A percentile compares a stretch with the other conserved stretches of the same genome.
phyloP scores from a whole-genome alignment of 2,888 invertebrate species.

The Leucophenga montana region DNA sequence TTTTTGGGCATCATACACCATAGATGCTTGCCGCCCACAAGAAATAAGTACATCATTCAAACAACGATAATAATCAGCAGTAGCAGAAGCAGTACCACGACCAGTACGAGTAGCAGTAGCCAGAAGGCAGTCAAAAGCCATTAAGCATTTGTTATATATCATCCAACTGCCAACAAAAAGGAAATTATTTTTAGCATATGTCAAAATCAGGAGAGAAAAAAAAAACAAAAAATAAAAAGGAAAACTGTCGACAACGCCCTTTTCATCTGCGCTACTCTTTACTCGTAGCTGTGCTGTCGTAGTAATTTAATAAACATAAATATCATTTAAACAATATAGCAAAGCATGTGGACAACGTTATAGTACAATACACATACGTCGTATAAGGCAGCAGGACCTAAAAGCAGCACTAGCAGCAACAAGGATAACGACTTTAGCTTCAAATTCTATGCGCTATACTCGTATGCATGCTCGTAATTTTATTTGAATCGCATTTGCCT shows the following conservation, averaged over 20 bases:
- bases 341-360: slow-evolving; percentile 24
- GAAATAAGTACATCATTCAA: not conserved
- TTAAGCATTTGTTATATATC: slow-evolving; percentile 14
- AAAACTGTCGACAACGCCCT: too few species aligned
- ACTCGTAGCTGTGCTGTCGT: slow-evolving; percentile 33
- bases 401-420: slow-evolving; percentile 14
- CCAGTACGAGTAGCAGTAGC: too few species aligned
- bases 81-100: not conserved
- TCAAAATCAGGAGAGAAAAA: not conserved
- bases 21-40: too few species aligned
- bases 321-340: slow-evolving; percentile 54
- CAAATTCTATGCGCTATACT: not conserved
- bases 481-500: slow-evolving; percentile 3
- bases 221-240: not conserved
- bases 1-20: too few species aligned
- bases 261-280: too few species aligned
- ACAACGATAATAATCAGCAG: not conserved
- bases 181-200: too few species aligned
- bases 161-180: not conserved
- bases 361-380: not conserved
- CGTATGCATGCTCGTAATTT: slow-evolving; percentile 17
- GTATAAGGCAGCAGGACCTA: not conserved
- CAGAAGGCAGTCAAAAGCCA: not conserved
- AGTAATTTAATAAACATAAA: slow-evolving; percentile 60
- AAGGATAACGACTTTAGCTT: slow-evolving; percentile 10